A percentile compares a stretch with the other conserved stretches of the same genome.
Conservation (phyloP, 1,140 invertebrate genomes). For the Sipha flava region DNA sequence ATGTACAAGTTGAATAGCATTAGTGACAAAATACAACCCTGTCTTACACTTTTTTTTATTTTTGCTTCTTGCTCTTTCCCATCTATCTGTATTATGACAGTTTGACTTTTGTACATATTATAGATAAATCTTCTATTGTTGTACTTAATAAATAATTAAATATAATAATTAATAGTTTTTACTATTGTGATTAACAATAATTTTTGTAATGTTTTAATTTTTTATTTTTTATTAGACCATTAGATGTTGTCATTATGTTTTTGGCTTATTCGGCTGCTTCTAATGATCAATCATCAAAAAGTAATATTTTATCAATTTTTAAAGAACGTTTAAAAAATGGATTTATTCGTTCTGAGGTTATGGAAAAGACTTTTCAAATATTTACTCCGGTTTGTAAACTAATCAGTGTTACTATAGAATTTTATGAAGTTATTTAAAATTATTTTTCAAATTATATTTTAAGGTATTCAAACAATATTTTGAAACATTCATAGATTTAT, state of each 20-base stretch:
- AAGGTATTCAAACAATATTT: conserved; percentile 38
- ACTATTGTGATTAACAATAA: too few species aligned
- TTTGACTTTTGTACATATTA: too few species aligned
- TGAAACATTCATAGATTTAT: conserved; percentile 36
- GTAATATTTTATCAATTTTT: background rate
- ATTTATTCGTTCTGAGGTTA: conserved; percentile 4
- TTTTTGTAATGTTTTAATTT: background rate
- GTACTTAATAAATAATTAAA: too few species aligned
- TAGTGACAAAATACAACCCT: too few species aligned
- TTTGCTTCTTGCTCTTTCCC: too few species aligned
- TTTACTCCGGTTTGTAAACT: conserved; percentile 8
- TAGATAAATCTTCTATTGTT: too few species aligned
- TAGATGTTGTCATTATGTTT: conserved; percentile 38
- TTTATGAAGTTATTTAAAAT: background rate
- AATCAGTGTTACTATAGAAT: background rate
- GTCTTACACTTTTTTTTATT: too few species aligned
- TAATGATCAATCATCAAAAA: conserved; percentile 33
- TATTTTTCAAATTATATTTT: conserved; percentile 20
- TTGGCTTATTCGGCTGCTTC: conserved; percentile 35
- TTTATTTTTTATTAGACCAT: conserved; percentile 35
- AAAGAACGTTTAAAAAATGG: conserved; percentile 29
- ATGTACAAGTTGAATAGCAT: too few species aligned
- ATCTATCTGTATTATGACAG: too few species aligned
- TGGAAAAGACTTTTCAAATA: conserved; percentile 11
- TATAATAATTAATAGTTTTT: too few species aligned